Evolutionary conservation across 2,888 invertebrate genomes (phyloP), one percentile per base, ranked within the genome.

Genomic region (Teleiodes luculella): DNA sequence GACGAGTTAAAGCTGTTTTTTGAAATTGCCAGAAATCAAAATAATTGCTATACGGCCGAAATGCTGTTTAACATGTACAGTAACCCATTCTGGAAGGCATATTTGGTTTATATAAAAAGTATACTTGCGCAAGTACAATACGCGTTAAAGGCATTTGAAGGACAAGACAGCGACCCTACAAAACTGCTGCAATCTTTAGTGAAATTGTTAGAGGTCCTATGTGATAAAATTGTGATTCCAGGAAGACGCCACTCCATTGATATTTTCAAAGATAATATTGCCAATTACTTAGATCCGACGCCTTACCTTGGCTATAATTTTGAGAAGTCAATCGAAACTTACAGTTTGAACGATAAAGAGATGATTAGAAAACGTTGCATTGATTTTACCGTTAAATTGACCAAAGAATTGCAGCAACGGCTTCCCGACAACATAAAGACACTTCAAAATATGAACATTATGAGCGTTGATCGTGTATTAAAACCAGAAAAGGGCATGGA

Each of bases 1-100:
- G 16, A 63, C 16, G 64, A 64, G 45, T 39, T 68, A 8, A 63
- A 58, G 53, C 50, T 61, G 6, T 59, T 61, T 57, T 66, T 65
- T 47, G 30, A 46, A 31, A 33, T 59, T 6, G 53, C 36, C 11
- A 57, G 53, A 55, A 62, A 14, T 7, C 56, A 51, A 56, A 62
- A 39, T 7, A 39, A 39, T 13, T 39, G 37, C n/a, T n/a, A n/a
- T n/a, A n/a, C n/a, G n/a, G n/a, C 37, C 7, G 14, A 7, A 39
- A n/a, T 46, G 13, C 24, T 46, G 13, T 14, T 7, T 13, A 8
- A 7, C 7, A 39, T 39, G 37, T 39, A 14, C 14, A n/a, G 7
- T 14, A n/a, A 39, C 14, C 11, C 7, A n/a, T 7, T 7, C 11
- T 11, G n/a, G 8, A 48, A 33, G 14, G n/a, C 30, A 2, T 48